Conservation (phyloP, 2,888 invertebrate species). For the Pseudococcus longispinus region DNA sequence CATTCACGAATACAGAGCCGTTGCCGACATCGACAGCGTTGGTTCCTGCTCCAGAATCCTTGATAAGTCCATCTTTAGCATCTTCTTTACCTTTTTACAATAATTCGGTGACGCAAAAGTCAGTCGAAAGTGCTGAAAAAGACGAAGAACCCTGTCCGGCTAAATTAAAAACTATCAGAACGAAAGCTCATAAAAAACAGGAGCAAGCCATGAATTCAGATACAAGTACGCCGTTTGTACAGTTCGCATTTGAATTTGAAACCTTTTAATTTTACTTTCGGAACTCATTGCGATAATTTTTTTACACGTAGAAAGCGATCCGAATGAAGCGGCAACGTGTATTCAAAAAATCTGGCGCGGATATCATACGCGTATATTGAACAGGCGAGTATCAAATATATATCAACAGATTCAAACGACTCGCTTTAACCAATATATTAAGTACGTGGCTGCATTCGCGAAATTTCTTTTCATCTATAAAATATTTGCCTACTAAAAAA, state of each 20-base stretch:
- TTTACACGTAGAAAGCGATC: slow-evolving; percentile 49
- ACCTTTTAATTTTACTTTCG: neutral
- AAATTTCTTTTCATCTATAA: neutral
- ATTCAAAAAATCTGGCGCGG: slow-evolving; percentile 90
- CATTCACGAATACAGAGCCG: slow-evolving; percentile 57
- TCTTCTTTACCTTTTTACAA: slow-evolving; percentile 35
- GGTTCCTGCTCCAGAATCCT: slow-evolving; percentile 85
- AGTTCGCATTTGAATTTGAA: neutral
- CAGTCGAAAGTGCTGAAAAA: slow-evolving; percentile 26
- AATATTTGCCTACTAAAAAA: no score
- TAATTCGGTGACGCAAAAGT: slow-evolving; percentile 35
- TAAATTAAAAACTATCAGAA: slow-evolving; percentile 57
- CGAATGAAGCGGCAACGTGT: slow-evolving; percentile 71
- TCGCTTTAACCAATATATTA: slow-evolving; percentile 82
- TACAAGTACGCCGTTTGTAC: neutral
- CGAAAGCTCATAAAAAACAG: slow-evolving; percentile 52
- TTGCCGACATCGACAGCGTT: slow-evolving; percentile 84
- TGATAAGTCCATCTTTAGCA: slow-evolving; percentile 71
- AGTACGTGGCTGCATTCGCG: slow-evolving; percentile 67
- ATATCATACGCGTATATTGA: slow-evolving; percentile 77
- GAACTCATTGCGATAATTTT: neutral
- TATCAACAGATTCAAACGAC: slow-evolving; percentile 76
- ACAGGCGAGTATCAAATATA: slow-evolving; percentile 71
- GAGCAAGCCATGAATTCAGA: slow-evolving; percentile 8
- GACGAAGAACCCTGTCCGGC: slow-evolving; percentile 44